Conservation (phyloP, 35 echinoderm and acorn worm genomes). For the Chiridota heheva region DNA sequence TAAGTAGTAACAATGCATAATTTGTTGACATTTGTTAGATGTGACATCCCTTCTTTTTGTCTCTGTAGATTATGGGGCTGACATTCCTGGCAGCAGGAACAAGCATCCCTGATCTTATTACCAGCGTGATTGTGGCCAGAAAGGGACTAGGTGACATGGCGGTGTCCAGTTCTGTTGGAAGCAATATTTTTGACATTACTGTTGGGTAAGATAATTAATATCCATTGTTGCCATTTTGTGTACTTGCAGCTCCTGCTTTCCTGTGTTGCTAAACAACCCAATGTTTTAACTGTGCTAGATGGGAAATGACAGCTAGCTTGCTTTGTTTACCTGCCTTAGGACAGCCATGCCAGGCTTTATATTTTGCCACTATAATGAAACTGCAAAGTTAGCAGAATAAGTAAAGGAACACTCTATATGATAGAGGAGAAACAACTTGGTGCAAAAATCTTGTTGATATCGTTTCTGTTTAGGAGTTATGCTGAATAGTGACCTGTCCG, state of each 20-base stretch:
- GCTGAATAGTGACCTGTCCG: neutral
- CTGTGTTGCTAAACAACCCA: neutral
- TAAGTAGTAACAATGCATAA: too few relatives aligned
- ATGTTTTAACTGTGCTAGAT: neutral
- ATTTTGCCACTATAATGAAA: too few relatives aligned
- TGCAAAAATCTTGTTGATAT: too few relatives aligned
- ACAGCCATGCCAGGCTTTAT: too few relatives aligned
- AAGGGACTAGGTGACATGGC: conserved; percentile 98
- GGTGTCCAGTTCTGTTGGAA: conserved; percentile 94
- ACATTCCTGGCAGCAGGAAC: conserved; percentile 96
- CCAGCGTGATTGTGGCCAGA: conserved; percentile 93
- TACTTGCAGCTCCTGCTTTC: too few relatives aligned
- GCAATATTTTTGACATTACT: conserved; percentile 99
- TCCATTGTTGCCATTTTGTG: neutral
- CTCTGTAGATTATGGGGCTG: conserved; percentile 82
- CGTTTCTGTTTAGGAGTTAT: neutral
- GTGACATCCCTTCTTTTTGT: conserved; percentile 17
- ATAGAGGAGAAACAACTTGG: too few relatives aligned
- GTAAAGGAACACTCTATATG: too few relatives aligned
- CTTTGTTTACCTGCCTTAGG: too few relatives aligned
- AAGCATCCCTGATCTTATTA: conserved; percentile 98
- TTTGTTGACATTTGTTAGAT: too few relatives aligned
- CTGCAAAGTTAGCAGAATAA: too few relatives aligned
- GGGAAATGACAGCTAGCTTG: too few relatives aligned
- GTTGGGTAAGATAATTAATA: conserved; percentile 85